Evolutionary conservation across 2,113 vertebrate genomes (phyloP), one percentile per base, ranked within the genome.

Genomic region (Motacilla alba): DNA sequence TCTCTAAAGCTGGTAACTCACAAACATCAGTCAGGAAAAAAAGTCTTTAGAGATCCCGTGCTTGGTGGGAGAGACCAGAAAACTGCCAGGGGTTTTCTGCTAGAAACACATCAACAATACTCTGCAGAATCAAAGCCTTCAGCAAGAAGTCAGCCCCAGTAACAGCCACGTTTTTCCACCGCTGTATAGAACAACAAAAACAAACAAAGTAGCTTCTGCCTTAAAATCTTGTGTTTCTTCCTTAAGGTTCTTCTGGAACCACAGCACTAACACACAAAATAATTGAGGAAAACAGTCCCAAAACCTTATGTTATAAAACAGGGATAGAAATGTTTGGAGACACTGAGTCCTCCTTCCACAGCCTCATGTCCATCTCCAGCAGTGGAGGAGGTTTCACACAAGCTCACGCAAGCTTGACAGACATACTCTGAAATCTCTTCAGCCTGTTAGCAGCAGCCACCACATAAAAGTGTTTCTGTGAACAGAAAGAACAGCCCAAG

Each of bases 391-490:
- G 72, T 66, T 60, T 62, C 73, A 35, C 13, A 74, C 24, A 52
- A 80, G 67, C 43, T 93, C 93, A 97, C 0, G 49, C 76, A 41
- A 96, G 95, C 62, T 94, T 98, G 67, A 95, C 88, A 64, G 98
- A 94, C 69, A 75, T 50, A 82, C 83, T 96, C 66, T 98, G 98
- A 90, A 99, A 98, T 83, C 98, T 98, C 96, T 97, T 98, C 93
- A 99, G 96, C 66, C 99, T 97, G 97, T 99, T 99, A 39, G 98
- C 98, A 58, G 99, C 99, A 55, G 99, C 97, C 53, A 99, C 98
- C 53, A 96, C 99, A 2, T 99, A 98, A 89, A 99, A 99, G 88
- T 99, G 98, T 97, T 99, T 99, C 99, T 99, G 96, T 94, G 58
- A 96, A 96, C 35, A 73, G 85, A 96, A 73, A 63, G 39, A 96